Evolutionary conservation across 2,797 vertebrate genomes (phyloP).

Genomic region (Lutjanus argentimaculatus): DNA sequence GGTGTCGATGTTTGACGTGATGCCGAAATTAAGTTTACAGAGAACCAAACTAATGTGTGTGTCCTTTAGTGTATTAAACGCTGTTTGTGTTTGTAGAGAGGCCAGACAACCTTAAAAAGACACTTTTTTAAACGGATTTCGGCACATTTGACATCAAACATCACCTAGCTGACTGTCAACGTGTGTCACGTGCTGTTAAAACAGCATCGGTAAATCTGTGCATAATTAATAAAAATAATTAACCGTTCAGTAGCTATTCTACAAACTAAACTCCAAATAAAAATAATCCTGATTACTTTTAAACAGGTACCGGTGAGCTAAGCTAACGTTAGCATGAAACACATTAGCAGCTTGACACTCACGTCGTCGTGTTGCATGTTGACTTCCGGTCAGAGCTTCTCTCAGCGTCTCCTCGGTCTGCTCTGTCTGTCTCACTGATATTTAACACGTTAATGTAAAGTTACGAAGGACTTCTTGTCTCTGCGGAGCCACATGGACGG

Average conservation of each 20-base stretch:
- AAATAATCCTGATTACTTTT: neutral
- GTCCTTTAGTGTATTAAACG: accelerated
- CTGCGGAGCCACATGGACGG: conserved; percentile 63
- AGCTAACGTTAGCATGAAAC: conserved; percentile 55
- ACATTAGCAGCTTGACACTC: conserved; percentile 56
- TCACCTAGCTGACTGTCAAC: neutral
- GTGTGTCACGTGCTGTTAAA: neutral
- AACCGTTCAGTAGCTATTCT: too few relatives aligned
- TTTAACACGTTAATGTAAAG: accelerated
- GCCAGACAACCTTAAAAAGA: accelerated
- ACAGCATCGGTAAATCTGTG: accelerated
- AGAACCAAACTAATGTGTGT: accelerated
- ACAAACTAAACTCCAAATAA: too few relatives aligned
- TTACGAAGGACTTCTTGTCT: neutral
- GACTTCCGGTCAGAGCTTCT: neutral
- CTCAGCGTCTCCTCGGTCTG: neutral
- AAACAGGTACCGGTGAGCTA: neutral
- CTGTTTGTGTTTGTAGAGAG: neutral
- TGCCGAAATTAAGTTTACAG: neutral
- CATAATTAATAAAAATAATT: accelerated
- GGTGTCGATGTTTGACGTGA: neutral
- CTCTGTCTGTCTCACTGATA: accelerated
- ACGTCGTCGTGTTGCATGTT: conserved; percentile 89
- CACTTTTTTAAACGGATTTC: neutral
- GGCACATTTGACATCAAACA: neutral